These are phyloP conservation scores for Jordanella pulchra DNA, from an alignment of 2,797 vertebrate genomes.

Conservation along the genomic window DNA sequence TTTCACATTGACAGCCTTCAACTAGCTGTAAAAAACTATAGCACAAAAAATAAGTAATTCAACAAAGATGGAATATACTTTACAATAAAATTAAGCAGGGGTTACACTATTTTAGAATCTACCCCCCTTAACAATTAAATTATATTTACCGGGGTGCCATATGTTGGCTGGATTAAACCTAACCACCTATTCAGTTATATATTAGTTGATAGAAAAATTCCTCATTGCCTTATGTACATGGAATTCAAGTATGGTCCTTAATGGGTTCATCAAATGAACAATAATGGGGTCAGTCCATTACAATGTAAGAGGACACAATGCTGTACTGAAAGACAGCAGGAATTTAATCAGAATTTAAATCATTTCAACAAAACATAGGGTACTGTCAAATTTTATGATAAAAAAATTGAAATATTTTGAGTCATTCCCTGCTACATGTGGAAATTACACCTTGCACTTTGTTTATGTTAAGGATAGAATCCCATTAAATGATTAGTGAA, in stretches of 20 bases:
- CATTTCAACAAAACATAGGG: slow-evolving; percentile 74
- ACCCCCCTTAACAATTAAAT: neutral
- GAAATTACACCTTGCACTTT: slow-evolving; percentile 59
- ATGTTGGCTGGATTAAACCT: neutral
- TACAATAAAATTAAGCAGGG: no score
- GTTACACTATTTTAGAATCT: no score
- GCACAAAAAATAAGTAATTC: no score
- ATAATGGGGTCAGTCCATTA: slow-evolving; percentile 36
- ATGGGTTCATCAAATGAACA: slow-evolving; percentile 37
- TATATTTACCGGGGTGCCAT: neutral
- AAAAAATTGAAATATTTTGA: slow-evolving; percentile 74
- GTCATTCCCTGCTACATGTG: slow-evolving; percentile 60
- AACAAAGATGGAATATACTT: no score
- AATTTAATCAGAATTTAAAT: slow-evolving; percentile 83
- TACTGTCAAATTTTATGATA: slow-evolving; percentile 25
- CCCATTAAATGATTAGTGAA: slow-evolving; percentile 71
- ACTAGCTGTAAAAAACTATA: no score
- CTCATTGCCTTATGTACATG: slow-evolving; percentile 2
- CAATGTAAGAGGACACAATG: slow-evolving; percentile 42
- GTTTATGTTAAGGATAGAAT: slow-evolving; percentile 63
- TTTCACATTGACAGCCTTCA: no score
- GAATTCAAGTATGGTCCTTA: neutral
- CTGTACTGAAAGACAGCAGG: slow-evolving; percentile 74
- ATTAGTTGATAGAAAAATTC: slow-evolving; percentile 41
- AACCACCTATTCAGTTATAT: slow-evolving; percentile 39